These are phyloP conservation scores for Puffinus mauretanicus DNA, from an alignment of 2,113 vertebrate species.

Conservation along the genomic window DNA sequence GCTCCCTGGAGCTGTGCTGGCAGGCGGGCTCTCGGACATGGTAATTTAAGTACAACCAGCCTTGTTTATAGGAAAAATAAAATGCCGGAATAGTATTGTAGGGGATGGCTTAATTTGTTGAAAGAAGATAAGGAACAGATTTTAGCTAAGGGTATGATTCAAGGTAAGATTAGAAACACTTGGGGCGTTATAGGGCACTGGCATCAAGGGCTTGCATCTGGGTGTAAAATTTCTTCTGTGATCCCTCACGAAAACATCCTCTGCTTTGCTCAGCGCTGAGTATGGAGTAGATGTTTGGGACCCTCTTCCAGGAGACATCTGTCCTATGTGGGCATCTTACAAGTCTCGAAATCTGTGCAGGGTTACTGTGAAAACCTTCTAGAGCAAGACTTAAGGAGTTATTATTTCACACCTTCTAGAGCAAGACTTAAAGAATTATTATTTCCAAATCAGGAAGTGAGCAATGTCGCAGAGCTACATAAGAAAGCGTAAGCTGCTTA, in stretches of 20 bases:
- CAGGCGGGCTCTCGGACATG: fast-evolving
- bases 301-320: not conserved
- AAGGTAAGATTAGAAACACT: not conserved
- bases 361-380: not conserved
- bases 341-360: not conserved
- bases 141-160: not conserved
- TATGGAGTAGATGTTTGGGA: not conserved
- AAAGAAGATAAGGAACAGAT: not conserved
- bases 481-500: conserved; percentile 27
- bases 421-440: not conserved
- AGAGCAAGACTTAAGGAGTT: not conserved
- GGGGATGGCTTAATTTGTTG: not conserved
- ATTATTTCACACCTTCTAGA: not conserved
- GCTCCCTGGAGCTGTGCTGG: not conserved
- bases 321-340: not conserved
- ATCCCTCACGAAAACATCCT: not conserved
- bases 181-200: not conserved
- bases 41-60: not conserved
- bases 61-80: not conserved
- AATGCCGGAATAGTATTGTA: fast-evolving
- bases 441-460: conserved; percentile 18
- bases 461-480: not conserved
- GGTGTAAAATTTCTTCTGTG: not conserved
- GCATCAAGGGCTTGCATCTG: not conserved
- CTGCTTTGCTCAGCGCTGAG: not conserved